Evolutionary conservation across 2,888 invertebrate species (phyloP).

Genomic region (Dasysyrphus tricinctus): DNA sequence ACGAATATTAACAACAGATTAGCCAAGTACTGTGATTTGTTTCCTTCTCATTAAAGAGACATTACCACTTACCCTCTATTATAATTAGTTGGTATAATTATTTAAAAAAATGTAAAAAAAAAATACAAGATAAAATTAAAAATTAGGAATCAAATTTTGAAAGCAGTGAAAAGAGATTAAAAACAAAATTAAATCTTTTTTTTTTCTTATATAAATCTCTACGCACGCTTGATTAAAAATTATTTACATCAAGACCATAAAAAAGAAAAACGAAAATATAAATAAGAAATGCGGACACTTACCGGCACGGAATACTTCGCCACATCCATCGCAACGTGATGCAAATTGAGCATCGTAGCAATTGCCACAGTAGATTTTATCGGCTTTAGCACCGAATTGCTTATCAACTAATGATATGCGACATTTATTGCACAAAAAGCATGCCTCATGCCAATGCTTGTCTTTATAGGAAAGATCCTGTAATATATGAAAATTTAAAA

Average conservation of each 20-base stretch:
- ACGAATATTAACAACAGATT: slow-evolving; percentile 35
- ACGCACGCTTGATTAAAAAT: slow-evolving; percentile 53
- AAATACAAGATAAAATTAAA: slow-evolving; percentile 56
- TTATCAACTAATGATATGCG: slow-evolving; percentile 99
- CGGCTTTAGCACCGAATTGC: slow-evolving; percentile 99
- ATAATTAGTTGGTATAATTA: slow-evolving; percentile 62
- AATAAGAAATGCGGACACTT: slow-evolving; percentile 82
- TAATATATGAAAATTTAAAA: slow-evolving; percentile 77
- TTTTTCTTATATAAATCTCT: slow-evolving; percentile 52
- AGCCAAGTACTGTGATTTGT: slow-evolving; percentile 32
- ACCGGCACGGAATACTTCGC: slow-evolving; percentile 99
- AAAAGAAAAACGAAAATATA: background rate
- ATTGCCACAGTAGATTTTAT: slow-evolving; percentile 99
- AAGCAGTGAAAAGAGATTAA: slow-evolving; percentile 64
- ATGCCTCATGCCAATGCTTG: slow-evolving; percentile 99
- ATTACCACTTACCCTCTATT: slow-evolving; percentile 72
- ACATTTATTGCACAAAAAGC: slow-evolving; percentile 99
- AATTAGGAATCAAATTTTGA: slow-evolving; percentile 62
- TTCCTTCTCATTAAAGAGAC: slow-evolving; percentile 32
- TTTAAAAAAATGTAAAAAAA: slow-evolving; percentile 44
- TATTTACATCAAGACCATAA: slow-evolving; percentile 36
- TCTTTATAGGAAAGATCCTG: slow-evolving; percentile 99
- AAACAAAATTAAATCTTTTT: slow-evolving; percentile 15
- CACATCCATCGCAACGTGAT: slow-evolving; percentile 99
- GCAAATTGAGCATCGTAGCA: slow-evolving; percentile 99